These are phyloP conservation scores for Exaiptasia diaphana DNA, from an alignment of 64 coral and sea anemone genomes.

Conservation along the genomic window DNA sequence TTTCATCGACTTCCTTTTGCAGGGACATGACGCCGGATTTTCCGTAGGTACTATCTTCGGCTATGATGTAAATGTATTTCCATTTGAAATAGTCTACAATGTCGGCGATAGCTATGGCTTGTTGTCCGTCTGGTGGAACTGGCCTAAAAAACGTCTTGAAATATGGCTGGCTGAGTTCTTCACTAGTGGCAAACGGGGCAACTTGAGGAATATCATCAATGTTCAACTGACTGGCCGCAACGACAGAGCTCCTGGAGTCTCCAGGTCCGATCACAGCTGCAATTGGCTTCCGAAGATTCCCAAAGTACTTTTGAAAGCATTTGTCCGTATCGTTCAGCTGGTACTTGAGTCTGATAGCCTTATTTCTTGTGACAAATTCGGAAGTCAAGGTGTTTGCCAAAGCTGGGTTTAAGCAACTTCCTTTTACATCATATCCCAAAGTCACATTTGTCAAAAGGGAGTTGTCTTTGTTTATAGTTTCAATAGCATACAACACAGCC, in stretches of 20 bases:
- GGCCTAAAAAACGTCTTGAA: not conserved
- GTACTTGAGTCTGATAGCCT: not conserved
- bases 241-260: too few relatives aligned
- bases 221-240: too few relatives aligned
- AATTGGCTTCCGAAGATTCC: not conserved
- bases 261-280: conserved; percentile 3
- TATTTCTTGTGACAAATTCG: conserved; percentile 16
- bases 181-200: not conserved
- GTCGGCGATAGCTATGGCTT: not conserved
- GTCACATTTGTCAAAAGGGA: conserved; percentile 24
- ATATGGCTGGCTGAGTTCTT: not conserved
- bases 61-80: not conserved
- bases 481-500: conserved; percentile 58
- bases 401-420: conserved; percentile 31
- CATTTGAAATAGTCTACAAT: not conserved
- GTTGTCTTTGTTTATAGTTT: conserved; percentile 13
- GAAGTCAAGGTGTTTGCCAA: conserved; percentile 10
- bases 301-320: too few relatives aligned
- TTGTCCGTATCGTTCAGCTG: not conserved
- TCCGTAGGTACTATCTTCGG: too few relatives aligned
- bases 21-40: too few relatives aligned
- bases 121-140: not conserved
- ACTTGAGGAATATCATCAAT: not conserved
- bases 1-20: too few relatives aligned
- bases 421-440: conserved; percentile 51